Conservation (phyloP, 2,113 vertebrate species). For the Oriolus oriolus region DNA sequence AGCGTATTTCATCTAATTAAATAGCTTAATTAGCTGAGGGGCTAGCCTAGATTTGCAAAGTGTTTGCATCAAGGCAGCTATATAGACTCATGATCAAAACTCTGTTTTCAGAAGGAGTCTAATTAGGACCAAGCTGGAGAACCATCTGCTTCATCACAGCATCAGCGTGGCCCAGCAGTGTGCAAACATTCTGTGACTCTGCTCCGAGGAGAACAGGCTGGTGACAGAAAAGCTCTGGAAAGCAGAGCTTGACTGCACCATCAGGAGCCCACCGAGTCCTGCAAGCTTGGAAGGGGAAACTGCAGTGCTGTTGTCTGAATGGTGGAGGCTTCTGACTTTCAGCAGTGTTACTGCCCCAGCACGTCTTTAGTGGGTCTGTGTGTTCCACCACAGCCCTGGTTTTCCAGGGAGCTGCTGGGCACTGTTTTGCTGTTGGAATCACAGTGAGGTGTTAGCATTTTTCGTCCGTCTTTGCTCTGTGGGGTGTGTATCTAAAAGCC, state of each 20-base stretch:
- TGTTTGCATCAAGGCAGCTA: neutral
- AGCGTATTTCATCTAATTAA: slow-evolving; percentile 26
- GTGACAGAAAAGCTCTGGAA: neutral
- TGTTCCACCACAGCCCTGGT: neutral
- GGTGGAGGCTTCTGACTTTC: neutral
- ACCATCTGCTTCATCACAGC: neutral
- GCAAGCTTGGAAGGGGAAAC: neutral
- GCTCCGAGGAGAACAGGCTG: neutral
- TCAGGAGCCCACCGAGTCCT: neutral
- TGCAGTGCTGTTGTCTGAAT: neutral
- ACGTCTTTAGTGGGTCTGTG: neutral
- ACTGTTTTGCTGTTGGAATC: neutral
- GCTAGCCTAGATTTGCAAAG: slow-evolving; percentile 7
- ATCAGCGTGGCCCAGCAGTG: neutral
- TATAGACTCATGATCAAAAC: neutral
- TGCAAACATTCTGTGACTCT: neutral
- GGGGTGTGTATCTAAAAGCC: neutral
- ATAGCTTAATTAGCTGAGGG: slow-evolving; percentile 24
- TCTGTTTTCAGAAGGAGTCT: neutral
- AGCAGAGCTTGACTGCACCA: neutral
- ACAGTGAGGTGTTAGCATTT: neutral
- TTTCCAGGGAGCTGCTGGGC: neutral
- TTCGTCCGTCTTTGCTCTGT: neutral
- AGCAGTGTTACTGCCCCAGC: neutral
- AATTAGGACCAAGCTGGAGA: neutral